phyloP scores from a whole-genome alignment of 2,888 invertebrate species.

The Pecten maximus region DNA sequence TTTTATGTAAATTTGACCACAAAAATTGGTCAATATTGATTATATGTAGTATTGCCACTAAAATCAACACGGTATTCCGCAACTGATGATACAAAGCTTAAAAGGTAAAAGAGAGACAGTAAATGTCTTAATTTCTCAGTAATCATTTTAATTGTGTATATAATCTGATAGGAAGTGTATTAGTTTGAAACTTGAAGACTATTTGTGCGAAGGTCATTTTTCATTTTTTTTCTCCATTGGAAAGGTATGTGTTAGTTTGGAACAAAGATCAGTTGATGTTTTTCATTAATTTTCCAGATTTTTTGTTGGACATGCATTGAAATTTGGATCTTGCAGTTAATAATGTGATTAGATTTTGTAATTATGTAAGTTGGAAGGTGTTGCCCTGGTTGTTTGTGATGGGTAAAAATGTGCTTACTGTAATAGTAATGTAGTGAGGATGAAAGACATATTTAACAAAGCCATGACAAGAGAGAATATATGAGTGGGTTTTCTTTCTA shows the following conservation, averaged over 20 bases:
- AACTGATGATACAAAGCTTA: background rate
- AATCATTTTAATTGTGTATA: background rate
- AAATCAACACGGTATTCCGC: background rate
- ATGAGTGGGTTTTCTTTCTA: background rate
- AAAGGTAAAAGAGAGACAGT: background rate
- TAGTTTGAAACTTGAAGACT: background rate
- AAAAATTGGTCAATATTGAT: background rate
- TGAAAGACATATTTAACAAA: background rate
- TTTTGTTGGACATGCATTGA: background rate
- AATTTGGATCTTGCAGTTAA: background rate
- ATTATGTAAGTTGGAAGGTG: background rate
- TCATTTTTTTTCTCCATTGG: background rate
- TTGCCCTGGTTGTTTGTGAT: background rate
- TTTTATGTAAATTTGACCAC: background rate
- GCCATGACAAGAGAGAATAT: background rate
- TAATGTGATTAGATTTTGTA: background rate
- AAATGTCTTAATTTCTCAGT: background rate
- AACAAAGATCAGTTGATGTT: background rate
- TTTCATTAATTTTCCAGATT: background rate
- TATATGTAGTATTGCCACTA: background rate
- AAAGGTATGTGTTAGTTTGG: background rate
- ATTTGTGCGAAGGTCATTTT: background rate
- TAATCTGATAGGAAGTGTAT: background rate
- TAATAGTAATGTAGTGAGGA: background rate
- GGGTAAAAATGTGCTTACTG: background rate